Conservation (phyloP, 1,140 invertebrate genomes). For the Brachionus angularis region DNA sequence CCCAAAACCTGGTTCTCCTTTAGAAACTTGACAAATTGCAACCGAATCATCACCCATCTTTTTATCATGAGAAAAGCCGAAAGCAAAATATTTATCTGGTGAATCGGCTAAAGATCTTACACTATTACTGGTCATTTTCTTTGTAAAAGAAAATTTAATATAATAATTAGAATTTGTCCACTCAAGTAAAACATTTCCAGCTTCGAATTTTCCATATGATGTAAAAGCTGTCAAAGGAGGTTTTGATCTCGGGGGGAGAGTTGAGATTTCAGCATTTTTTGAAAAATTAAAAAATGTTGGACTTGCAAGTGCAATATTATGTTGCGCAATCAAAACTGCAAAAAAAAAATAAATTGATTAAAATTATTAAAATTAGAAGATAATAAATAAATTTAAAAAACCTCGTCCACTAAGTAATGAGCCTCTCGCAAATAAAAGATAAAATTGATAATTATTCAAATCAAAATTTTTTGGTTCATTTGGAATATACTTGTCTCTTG, state of each 20-base stretch:
- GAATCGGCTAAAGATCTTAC: background rate
- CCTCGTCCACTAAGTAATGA: too few species aligned
- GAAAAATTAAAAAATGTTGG: too few species aligned
- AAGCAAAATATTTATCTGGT: background rate
- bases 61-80: background rate
- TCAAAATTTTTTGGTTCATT: background rate
- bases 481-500: background rate
- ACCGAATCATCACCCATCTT: background rate
- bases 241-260: background rate
- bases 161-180: background rate
- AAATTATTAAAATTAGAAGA: too few species aligned
- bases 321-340: too few species aligned
- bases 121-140: too few species aligned
- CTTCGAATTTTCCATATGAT: background rate
- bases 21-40: background rate
- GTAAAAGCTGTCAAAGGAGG: background rate
- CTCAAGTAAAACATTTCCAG: background rate
- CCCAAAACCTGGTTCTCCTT: background rate
- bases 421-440: background rate
- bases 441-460: background rate
- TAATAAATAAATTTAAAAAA: too few species aligned
- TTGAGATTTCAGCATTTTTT: too few species aligned
- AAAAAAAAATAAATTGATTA: too few species aligned
- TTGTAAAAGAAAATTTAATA: background rate
- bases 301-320: background rate